Evolutionary conservation across 1,140 invertebrate species (phyloP).

Genomic region (Dendroctonus ponderosae): DNA sequence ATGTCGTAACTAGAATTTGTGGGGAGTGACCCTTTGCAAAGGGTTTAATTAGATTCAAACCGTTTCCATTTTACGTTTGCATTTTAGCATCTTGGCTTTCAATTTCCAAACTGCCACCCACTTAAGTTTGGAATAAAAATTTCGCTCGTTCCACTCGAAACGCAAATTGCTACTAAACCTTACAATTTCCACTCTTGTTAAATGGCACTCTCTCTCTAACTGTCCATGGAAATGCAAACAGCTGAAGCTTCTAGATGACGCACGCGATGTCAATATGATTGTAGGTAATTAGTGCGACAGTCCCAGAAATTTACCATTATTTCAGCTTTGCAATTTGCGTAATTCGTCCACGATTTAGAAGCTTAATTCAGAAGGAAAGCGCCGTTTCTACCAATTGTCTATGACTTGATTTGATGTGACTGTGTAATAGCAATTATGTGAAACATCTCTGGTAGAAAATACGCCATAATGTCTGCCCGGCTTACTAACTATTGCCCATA

Average conservation of each 20-base stretch:
- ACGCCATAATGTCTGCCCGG: no score
- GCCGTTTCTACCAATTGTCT: no score
- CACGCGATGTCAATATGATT: background rate
- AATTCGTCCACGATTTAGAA: no score
- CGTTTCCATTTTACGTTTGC: slow-evolving; percentile 19
- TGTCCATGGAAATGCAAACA: slow-evolving; percentile 9
- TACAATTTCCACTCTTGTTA: slow-evolving; percentile 15
- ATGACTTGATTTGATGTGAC: no score
- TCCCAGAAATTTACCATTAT: no score
- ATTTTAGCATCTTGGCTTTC: slow-evolving; percentile 9
- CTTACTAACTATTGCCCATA: no score
- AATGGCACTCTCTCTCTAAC: slow-evolving; percentile 12
- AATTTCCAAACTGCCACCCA: slow-evolving; percentile 19
- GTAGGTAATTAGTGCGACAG: background rate
- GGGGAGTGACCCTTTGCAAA: slow-evolving; percentile 26
- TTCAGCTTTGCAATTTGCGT: no score
- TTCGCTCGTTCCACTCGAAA: slow-evolving; percentile 7
- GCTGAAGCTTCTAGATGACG: background rate
- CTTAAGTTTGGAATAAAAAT: slow-evolving; percentile 23
- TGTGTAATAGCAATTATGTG: no score
- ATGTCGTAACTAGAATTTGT: slow-evolving; percentile 16
- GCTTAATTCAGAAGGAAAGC: no score
- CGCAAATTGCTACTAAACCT: slow-evolving; percentile 21
- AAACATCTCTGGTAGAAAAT: no score
- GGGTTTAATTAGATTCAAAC: slow-evolving; percentile 22